phyloP scores from a whole-genome alignment of 2,888 invertebrate genomes.

The Liodrosophila aerea region DNA sequence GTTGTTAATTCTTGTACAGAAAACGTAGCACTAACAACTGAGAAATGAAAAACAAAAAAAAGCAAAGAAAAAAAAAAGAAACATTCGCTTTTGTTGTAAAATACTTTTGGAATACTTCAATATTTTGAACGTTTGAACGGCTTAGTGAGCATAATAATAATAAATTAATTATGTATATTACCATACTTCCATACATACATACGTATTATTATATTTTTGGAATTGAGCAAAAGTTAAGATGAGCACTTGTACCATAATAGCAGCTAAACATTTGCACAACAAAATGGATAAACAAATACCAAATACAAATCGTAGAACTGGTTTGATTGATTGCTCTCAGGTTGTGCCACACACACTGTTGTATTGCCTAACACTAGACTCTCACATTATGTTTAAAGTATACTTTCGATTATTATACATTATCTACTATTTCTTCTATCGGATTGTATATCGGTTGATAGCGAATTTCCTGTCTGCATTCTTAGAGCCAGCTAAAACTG shows the following conservation, averaged over 20 bases:
- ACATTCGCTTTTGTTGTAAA: constrained; percentile 65
- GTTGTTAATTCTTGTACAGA: constrained; percentile 59
- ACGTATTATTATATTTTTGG: constrained; percentile 38
- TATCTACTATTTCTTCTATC: constrained; percentile 29
- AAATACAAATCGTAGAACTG: constrained; percentile 51
- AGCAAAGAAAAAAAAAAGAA: constrained; percentile 15
- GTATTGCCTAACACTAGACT: constrained; percentile 71
- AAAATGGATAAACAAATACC: constrained; percentile 20
- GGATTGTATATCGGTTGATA: constrained; percentile 46
- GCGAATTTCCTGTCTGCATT: constrained; percentile 36
- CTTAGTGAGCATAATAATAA: constrained; percentile 55
- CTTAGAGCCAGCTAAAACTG: constrained; percentile 29
- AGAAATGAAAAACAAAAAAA: constrained; percentile 30
- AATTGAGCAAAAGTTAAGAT: constrained; percentile 68
- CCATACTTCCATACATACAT: constrained; percentile 36
- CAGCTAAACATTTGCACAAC: constrained; percentile 66
- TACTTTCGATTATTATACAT: constrained; percentile 11
- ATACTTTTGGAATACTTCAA: constrained; percentile 52
- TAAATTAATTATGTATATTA: constrained; percentile 38
- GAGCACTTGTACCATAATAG: constrained; percentile 74
- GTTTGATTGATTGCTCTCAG: constrained; percentile 72
- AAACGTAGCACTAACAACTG: constrained; percentile 68
- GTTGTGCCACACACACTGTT: constrained; percentile 65
- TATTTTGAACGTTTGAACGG: constrained; percentile 61
- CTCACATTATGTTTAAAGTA: constrained; percentile 26